Base-by-base conservation (phyloP, 2,113 vertebrate species). In the Microtus ochrogaster region DNA sequence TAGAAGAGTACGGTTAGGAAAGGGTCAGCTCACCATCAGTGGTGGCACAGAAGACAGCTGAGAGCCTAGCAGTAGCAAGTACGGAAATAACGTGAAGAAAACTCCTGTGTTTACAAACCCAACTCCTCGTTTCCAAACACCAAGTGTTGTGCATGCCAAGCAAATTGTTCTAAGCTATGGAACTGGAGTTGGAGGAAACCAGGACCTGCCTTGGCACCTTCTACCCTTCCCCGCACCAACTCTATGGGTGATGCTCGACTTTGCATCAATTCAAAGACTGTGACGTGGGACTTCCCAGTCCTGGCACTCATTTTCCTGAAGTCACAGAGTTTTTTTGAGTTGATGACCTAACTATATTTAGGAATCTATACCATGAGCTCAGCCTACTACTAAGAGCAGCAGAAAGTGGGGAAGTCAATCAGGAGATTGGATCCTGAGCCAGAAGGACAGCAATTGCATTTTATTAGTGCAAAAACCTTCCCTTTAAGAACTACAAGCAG, bases 351-450 rank as follows among this genome's bases (percentile, higher is more conserved):
- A 81, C 44, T 63, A 9, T 39, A 63, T 44, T 91, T 86, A 78
- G 61, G 92, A 88, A 77, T 8, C 36, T 9, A 78, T 13, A 84
- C 7, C 44, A 33, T 39, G 19, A 55, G 7, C 68, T 89, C 47
- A 86, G 33, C 2, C 28, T 8, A 19, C 10, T 83, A 77, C 39
- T 79, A 94, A 85, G 39, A 76, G 70, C 44, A 86, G 17, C 66
- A 73, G 39, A 93, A 63, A 72, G 58, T 94, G 21, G 90, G n/a
- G 41, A 84, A 88, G 39, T 84, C 94, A 94, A 70, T 28, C 33
- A 95, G 30, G 70, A 84, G 61, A 58, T n/a, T 66, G 16, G 1
- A 82, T 78, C 19, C 39, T 84, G 39, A 47, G 10, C 78, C 39
- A 63, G 30, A 82, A 85, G 58, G 26, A n/a, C 61, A 77, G 47